A percentile compares a stretch with the other conserved stretches of the same genome.
Conservation (phyloP, 53 echinoderm and acorn worm species). For the Apostichopus leukothele region DNA sequence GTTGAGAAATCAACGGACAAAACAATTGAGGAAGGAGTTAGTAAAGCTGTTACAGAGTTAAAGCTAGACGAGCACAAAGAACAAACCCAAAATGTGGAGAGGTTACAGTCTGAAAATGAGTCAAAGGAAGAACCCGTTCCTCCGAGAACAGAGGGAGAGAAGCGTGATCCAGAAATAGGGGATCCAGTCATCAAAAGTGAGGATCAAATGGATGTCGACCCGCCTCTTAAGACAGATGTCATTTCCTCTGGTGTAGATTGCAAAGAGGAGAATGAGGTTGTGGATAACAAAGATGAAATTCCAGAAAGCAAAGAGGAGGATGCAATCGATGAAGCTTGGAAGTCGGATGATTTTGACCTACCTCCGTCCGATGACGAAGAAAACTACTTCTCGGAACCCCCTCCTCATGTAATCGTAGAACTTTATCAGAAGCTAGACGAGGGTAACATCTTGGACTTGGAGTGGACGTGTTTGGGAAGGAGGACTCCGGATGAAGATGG, state of each 20-base stretch:
- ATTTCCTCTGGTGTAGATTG: not conserved
- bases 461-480: constrained; percentile 92
- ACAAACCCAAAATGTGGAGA: not conserved
- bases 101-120: not conserved
- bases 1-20: too few species aligned
- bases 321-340: constrained; percentile 26
- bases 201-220: constrained; percentile 26
- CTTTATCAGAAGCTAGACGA: constrained; percentile 86
- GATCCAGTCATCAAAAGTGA: not conserved
- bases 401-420: constrained; percentile 78
- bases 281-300: not conserved
- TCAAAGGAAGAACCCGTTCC: too few species aligned
- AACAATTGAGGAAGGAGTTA: not conserved
- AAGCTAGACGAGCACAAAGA: not conserved
- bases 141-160: too few species aligned
- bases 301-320: constrained; percentile 8
- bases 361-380: constrained; percentile 46
- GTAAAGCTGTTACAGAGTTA: constrained; percentile 10
- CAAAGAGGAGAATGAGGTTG: not conserved
- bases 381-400: constrained; percentile 73
- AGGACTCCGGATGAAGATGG: constrained; percentile 75
- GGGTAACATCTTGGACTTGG: constrained; percentile 78
- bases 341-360: constrained; percentile 57
- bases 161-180: not conserved
- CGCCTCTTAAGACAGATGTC: not conserved